phyloP scores from a whole-genome alignment of 92 coral and sea anemone genomes.

The Micromussa lordhowensis region DNA sequence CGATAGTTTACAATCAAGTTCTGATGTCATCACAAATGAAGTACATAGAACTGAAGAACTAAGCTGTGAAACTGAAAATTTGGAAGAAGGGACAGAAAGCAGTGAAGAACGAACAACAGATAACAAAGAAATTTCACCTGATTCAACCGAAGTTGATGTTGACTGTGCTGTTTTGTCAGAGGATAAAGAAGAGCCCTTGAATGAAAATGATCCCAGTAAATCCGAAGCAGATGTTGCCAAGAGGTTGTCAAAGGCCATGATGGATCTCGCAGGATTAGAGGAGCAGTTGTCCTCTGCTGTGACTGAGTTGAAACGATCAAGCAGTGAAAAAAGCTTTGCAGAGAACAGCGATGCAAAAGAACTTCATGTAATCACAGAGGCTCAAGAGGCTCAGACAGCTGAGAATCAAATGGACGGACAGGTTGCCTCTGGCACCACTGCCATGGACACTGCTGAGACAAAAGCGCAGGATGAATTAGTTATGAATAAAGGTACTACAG shows the following conservation, averaged over 20 bases:
- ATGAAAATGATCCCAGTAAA: not conserved
- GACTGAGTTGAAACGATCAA: constrained; percentile 13
- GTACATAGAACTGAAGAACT: not conserved
- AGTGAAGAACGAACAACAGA: not conserved
- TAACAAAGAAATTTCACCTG: not conserved
- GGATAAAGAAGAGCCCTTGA: not conserved
- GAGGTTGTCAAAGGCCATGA: constrained; percentile 78
- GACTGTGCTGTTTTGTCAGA: not conserved
- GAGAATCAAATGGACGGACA: not conserved
- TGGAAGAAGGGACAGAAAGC: not conserved
- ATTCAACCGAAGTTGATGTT: not conserved
- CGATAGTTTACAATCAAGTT: not conserved
- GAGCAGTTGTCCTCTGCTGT: constrained; percentile 68
- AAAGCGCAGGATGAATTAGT: not conserved
- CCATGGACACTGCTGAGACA: not conserved
- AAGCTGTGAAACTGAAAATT: not conserved
- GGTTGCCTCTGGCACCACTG: not conserved
- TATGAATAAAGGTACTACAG: not conserved
- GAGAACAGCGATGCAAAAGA: not conserved
- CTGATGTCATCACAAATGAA: not conserved
- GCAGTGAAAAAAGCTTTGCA: not conserved
- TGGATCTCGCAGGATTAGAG: constrained; percentile 72
- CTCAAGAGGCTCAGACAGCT: not conserved
- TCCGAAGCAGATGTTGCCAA: not conserved
- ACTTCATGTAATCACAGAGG: too few relatives aligned